A percentile compares a stretch with the other conserved stretches of the same genome.
phyloP scores from a whole-genome alignment of 2,113 vertebrate species.

The Alosa alosa region DNA sequence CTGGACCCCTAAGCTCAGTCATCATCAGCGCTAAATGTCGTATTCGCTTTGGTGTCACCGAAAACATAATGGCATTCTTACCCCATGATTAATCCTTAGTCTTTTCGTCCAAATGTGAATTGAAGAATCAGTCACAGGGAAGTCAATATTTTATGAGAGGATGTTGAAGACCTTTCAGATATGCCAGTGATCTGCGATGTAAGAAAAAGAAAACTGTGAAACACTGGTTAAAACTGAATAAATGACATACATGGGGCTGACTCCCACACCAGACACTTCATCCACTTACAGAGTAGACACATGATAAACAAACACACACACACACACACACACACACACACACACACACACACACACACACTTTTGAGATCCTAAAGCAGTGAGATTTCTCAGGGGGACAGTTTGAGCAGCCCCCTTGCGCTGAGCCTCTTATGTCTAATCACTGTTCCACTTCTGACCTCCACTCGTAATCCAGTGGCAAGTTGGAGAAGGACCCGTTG shows the following conservation, averaged over 20 bases:
- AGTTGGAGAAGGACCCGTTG: neutral
- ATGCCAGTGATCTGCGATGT: neutral
- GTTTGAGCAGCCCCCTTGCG: neutral
- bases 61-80: neutral
- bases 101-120: neutral
- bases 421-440: conserved; percentile 1
- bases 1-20: too few species aligned
- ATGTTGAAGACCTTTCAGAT: neutral
- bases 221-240: neutral
- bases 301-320: neutral
- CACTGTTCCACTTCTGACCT: neutral
- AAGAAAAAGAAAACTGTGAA: neutral
- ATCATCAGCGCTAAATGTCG: too few species aligned
- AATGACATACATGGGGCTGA: neutral
- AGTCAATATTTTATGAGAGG: neutral
- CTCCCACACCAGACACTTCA: neutral
- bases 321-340: neutral
- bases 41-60: neutral
- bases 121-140: neutral
- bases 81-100: neutral
- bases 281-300: neutral
- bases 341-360: conserved; percentile 3
- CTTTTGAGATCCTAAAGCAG: neutral
- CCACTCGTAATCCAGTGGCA: neutral
- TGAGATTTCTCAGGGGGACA: neutral